A percentile compares a stretch with the other conserved stretches of the same genome.
These are phyloP conservation scores for Ascaphus truei DNA, from an alignment of 2,113 vertebrate genomes.

Conservation along the genomic window DNA sequence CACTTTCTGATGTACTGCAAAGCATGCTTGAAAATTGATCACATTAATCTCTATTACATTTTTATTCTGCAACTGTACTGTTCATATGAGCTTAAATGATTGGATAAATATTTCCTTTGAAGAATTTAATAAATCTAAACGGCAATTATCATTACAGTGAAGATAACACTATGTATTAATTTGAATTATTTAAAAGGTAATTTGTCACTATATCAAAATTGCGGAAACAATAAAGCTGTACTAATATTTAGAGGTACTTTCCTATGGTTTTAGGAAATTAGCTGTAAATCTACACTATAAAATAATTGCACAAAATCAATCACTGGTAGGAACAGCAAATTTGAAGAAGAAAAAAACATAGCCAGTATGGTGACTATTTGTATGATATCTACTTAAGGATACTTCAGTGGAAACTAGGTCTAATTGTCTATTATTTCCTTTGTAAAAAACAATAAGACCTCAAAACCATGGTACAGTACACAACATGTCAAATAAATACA, in stretches of 20 bases:
- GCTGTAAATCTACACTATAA: slow-evolving; percentile 20
- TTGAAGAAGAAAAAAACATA: background rate
- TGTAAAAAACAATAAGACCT: background rate
- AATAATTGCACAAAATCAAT: slow-evolving; percentile 10
- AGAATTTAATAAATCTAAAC: background rate
- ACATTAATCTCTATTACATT: slow-evolving; percentile 23
- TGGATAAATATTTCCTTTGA: slow-evolving; percentile 21
- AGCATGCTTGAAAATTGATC: background rate
- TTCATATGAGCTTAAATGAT: slow-evolving; percentile 8
- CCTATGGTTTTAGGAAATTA: slow-evolving; percentile 19
- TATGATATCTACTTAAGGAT: background rate
- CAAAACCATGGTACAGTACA: too few relatives aligned
- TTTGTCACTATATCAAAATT: slow-evolving; percentile 17
- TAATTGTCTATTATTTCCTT: background rate
- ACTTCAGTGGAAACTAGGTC: background rate
- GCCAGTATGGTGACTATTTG: slow-evolving; percentile 16
- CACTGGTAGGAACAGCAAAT: slow-evolving; percentile 5
- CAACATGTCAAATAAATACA: background rate
- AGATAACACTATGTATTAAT: slow-evolving; percentile 9
- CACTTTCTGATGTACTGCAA: background rate
- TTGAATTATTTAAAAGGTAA: slow-evolving; percentile 20
- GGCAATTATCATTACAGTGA: slow-evolving; percentile 16
- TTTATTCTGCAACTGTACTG: slow-evolving; percentile 8
- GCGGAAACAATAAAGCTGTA: background rate
- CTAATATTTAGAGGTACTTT: background rate